Conservation (phyloP, 2,797 vertebrate genomes). For the Spondyliosoma cantharus region DNA sequence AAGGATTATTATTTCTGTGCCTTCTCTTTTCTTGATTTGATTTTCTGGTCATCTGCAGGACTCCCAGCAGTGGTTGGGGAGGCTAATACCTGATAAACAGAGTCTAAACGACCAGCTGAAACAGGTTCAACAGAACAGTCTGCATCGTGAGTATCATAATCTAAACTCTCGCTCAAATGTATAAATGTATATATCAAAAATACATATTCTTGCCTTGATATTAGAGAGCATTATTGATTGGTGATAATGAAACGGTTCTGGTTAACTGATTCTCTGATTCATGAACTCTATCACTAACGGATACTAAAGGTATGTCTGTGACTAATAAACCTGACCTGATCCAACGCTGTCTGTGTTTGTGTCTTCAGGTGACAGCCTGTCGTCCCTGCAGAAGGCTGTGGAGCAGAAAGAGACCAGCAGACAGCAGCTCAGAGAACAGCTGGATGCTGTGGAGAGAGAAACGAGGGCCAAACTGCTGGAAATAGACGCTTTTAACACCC, state of each 20-base stretch:
- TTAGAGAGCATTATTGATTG: not conserved
- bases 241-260: not conserved
- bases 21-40: not conserved
- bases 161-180: not conserved
- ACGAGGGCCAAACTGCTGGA: conserved; percentile 95
- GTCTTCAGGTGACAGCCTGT: conserved; percentile 91
- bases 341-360: not conserved
- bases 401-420: conserved; percentile 92
- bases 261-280: not conserved
- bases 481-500: conserved; percentile 97
- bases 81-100: conserved; percentile 97
- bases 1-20: not conserved
- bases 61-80: conserved; percentile 96
- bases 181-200: not conserved
- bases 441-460: conserved; percentile 95
- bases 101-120: conserved; percentile 94
- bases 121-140: conserved; percentile 96
- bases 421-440: conserved; percentile 92
- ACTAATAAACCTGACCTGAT: not conserved
- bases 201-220: not conserved
- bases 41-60: conserved; percentile 82
- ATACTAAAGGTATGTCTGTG: not conserved
- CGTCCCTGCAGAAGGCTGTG: conserved; percentile 92
- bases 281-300: too few species aligned
- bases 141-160: conserved; percentile 90